Evolutionary conservation across 2,888 invertebrate species (phyloP), one percentile per base, ranked within the genome.

Genomic region (Caenorhabditis macrosperma): DNA sequence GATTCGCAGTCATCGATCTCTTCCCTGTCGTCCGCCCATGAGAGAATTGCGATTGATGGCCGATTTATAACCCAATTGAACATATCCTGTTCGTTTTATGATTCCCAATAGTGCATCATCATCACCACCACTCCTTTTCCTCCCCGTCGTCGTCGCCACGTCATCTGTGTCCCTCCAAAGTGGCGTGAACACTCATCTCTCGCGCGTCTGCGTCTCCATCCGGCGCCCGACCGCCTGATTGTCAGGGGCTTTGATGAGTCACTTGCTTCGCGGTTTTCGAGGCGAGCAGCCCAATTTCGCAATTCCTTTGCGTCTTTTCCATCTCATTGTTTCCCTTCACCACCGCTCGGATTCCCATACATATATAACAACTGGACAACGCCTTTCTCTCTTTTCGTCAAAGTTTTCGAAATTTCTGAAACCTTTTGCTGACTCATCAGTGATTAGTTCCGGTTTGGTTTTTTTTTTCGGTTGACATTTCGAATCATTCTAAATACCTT

Each of bases 21-120:
- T 3, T 41, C n/a, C 41, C 15, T 24, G 3, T 48, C 24, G 24
- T 9, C 24, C 48, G 7, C 33, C 33, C 33, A 33, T 33, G n/a
- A n/a, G n/a, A 5, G 5, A 33, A 33, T 33, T 33, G 10, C 33
- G 10, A 33, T 33, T 33, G 33, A 33, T 33, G 33, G n/a, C n/a
- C n/a, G n/a, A n/a, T n/a, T n/a, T n/a, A n/a, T n/a, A n/a, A n/a
- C n/a, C n/a, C n/a, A n/a, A n/a, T n/a, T n/a, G n/a, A n/a, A 60
- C 59, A 60, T 44, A 64, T 74, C 74, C 64, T 64, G 74, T 74
- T 74, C 64, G 74, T 59, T 64, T 57, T 46, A 64, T 55, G 74
- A 64, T 33, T 46, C 28, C 55, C 41, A 64, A 41, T 41, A 59
- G 74, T 64, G 59, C 74, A 74, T 64, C 61, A 60, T 60, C 44